Evolutionary conservation across 2,113 vertebrate genomes (phyloP).

Genomic region (Struthio camelus): DNA sequence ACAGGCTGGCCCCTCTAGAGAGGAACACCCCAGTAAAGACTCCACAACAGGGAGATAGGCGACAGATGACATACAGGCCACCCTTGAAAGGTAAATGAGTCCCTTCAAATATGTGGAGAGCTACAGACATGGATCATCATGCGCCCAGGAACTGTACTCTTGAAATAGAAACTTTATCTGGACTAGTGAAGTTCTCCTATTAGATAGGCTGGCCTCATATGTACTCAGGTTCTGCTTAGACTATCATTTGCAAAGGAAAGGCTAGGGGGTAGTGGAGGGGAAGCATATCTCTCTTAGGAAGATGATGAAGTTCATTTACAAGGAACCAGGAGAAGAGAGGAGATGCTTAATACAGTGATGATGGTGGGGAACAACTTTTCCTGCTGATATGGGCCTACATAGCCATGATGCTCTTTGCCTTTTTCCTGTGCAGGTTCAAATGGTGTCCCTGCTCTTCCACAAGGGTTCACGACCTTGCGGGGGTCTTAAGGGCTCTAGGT

Average conservation of each 20-base stretch:
- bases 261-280: not conserved
- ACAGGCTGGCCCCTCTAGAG: not conserved
- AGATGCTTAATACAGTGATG: no score
- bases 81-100: not conserved
- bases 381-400: no score
- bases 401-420: not conserved
- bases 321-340: no score
- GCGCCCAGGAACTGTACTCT: not conserved
- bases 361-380: no score
- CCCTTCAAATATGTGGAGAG: not conserved
- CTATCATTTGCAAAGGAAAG: not conserved
- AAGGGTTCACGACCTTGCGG: not conserved
- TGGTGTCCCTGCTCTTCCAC: not conserved
- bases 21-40: not conserved
- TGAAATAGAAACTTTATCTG: not conserved
- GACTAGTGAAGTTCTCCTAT: not conserved
- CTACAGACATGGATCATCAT: not conserved
- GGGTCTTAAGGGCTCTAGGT: not conserved
- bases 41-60: not conserved
- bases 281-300: not conserved
- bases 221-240: not conserved
- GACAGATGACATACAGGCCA: not conserved
- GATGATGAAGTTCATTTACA: no score
- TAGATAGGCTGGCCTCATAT: not conserved
- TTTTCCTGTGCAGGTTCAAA: not conserved